Evolutionary conservation across 2,888 invertebrate genomes (phyloP), one percentile per base, ranked within the genome.

Genomic region (Rutpela maculata): DNA sequence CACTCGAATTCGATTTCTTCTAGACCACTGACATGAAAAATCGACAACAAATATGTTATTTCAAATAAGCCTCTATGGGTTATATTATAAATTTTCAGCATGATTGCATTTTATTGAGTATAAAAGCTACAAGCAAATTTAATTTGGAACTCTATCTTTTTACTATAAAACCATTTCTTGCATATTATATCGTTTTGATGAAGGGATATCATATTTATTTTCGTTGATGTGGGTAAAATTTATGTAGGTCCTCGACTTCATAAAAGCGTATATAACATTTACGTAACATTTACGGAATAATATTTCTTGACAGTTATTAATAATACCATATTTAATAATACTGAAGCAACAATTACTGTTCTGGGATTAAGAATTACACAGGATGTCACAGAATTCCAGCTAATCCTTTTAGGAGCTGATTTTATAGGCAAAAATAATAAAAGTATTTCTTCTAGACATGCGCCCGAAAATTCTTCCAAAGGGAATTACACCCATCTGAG

Each of bases 1-100:
- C n/a, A 50, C 50, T 50, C 4, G 7, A 50, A 50, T n/a, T 50
- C 4, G n/a, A 50, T 50, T 50, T 15, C 50, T 50, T 50, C n/a
- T 50, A n/a, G 50, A 50, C n/a, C 50, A 50, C 6, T n/a, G 50
- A 50, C 7, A 50, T 50, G 50, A 50, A 50, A 50, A 50, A 50
- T 50, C 43, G n/a, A n/a, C n/a, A 50, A 50, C 50, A n/a, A n/a
- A 50, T n/a, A 50, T n/a, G 50, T 50, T 50, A 50, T 50, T 50
- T n/a, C 50, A 50, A 50, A 50, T 50, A 50, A n/a, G 50, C 50
- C 15, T 15, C 50, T 0, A 50, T n/a, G 50, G 50, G 50, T 50
- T n/a, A 50, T 50, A 50, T 50, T 50, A 50, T 50, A 50, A 50
- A 50, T 50, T 50, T 50, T 50, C 50, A 50, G n/a, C 50, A n/a